Evolutionary conservation across 2,113 vertebrate species (phyloP).

Genomic region (Xerus inauris): DNA sequence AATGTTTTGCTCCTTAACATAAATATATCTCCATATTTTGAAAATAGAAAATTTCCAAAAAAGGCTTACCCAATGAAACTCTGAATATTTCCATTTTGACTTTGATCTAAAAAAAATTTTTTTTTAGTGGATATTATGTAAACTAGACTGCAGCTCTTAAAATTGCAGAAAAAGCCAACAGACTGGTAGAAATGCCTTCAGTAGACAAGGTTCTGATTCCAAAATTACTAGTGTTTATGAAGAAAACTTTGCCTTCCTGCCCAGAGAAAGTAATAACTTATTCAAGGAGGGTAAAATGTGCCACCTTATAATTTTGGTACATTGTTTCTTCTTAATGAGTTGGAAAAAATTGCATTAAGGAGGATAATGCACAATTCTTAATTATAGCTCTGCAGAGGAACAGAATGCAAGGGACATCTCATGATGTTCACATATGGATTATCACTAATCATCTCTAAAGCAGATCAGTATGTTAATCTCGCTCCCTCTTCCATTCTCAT

Average conservation of each 20-base stretch:
- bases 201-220: neutral
- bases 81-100: neutral
- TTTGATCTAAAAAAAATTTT: neutral
- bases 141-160: neutral
- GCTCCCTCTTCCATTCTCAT: neutral
- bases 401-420: neutral
- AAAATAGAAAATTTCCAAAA: constrained; percentile 39
- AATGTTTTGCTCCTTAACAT: constrained; percentile 27
- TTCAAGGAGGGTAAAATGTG: neutral
- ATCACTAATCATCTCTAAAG: constrained; percentile 48
- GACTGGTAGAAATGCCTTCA: neutral
- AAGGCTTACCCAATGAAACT: neutral
- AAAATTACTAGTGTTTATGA: neutral
- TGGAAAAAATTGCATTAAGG: neutral
- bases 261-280: constrained; percentile 16
- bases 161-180: neutral
- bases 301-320: constrained; percentile 27
- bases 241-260: constrained; percentile 15
- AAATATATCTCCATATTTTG: neutral
- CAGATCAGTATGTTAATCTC: neutral
- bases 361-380: neutral
- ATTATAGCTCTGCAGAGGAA: neutral
- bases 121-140: neutral
- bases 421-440: constrained; percentile 60
- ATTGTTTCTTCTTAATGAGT: neutral